A percentile compares a stretch with the other conserved stretches of the same genome.
Conservation (phyloP, 2,113 vertebrate species). For the Chlorodrepanis virens region DNA sequence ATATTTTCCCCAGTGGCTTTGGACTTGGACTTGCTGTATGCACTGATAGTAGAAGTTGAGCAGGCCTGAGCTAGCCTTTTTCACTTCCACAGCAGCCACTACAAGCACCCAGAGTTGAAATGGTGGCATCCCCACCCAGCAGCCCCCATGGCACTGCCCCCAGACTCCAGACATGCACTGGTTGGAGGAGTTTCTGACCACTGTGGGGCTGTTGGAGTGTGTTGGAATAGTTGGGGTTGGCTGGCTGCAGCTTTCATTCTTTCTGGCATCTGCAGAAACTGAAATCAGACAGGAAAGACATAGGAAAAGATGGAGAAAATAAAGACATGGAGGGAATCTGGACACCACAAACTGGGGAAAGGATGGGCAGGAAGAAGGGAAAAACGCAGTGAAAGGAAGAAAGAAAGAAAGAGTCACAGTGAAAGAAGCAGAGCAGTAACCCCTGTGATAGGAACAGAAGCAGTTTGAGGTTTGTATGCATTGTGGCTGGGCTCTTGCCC, state of each 20-base stretch:
- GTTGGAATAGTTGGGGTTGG: background rate
- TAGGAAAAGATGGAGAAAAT: background rate
- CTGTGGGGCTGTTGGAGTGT: background rate
- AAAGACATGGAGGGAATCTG: background rate
- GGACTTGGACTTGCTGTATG: background rate
- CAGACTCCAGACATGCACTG: background rate
- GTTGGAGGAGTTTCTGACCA: background rate
- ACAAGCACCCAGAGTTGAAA: background rate
- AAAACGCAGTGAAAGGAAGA: background rate
- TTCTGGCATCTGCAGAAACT: background rate
- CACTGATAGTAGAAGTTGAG: background rate
- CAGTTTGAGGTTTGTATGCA: background rate
- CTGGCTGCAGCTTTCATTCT: background rate
- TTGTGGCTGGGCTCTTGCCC: conserved; percentile 27
- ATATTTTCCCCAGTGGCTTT: background rate
- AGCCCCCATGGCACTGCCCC: background rate
- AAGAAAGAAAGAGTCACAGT: background rate
- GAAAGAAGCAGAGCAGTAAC: background rate
- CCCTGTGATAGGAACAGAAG: background rate
- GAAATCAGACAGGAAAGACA: background rate
- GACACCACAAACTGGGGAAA: background rate
- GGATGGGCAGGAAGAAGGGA: background rate
- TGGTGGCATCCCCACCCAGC: background rate
- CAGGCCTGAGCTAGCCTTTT: background rate
- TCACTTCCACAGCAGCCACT: background rate